Conservation (phyloP, 2,888 invertebrate species). For the Tromatobia lineatoria region DNA sequence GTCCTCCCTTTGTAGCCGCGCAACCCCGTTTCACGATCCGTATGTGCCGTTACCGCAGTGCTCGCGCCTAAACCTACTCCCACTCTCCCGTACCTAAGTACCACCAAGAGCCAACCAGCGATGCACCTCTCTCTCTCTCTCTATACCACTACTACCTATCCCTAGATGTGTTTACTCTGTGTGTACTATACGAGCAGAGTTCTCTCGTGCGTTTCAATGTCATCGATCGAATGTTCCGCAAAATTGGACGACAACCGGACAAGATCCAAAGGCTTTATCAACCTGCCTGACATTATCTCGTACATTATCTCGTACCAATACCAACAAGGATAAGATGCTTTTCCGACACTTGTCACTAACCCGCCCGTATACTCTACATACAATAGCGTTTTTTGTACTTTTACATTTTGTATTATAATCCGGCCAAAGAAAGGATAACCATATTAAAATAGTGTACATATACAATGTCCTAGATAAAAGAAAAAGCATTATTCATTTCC, state of each 20-base stretch:
- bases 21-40: slow-evolving; percentile 42
- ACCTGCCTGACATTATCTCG: slow-evolving; percentile 19
- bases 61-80: slow-evolving; percentile 16
- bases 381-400: neutral
- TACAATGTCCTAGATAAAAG: too few relatives aligned
- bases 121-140: too few relatives aligned
- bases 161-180: neutral
- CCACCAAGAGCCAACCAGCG: slow-evolving; percentile 6
- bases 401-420: too few relatives aligned
- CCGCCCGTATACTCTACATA: neutral
- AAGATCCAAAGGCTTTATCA: slow-evolving; percentile 38
- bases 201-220: slow-evolving; percentile 12
- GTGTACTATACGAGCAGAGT: slow-evolving; percentile 30
- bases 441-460: too few relatives aligned
- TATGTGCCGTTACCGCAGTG: slow-evolving; percentile 45
- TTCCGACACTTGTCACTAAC: neutral
- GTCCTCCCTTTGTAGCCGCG: slow-evolving; percentile 70
- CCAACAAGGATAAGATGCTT: neutral
- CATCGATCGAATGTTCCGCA: slow-evolving; percentile 66
- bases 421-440: too few relatives aligned
- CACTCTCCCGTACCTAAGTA: slow-evolving; percentile 21
- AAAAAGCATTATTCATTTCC: too few relatives aligned
- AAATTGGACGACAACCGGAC: slow-evolving; percentile 56
- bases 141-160: too few relatives aligned
- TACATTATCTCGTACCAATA: slow-evolving; percentile 22